A percentile compares a stretch with the other conserved stretches of the same genome.
phyloP scores from a whole-genome alignment of 2,888 invertebrate species.

The Myathropa florea region DNA sequence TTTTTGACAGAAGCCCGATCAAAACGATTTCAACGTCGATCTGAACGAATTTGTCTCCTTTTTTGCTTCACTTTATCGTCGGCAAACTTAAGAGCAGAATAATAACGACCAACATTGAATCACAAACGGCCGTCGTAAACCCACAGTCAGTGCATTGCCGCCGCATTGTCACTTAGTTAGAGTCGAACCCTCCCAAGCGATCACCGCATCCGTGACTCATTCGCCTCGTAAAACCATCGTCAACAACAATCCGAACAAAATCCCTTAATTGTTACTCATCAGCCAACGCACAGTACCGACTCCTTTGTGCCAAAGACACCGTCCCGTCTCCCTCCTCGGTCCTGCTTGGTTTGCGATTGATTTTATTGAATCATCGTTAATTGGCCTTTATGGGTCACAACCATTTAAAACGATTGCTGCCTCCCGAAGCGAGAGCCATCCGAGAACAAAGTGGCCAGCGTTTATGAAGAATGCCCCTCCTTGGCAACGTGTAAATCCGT shows the following conservation, averaged over 20 bases:
- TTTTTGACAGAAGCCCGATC: too few species aligned
- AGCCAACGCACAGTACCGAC: conserved; percentile 30
- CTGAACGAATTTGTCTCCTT: too few species aligned
- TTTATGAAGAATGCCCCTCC: conserved; percentile 7
- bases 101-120: not conserved
- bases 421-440: conserved; percentile 13
- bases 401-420: conserved; percentile 47
- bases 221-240: conserved; percentile 14
- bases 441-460: conserved; percentile 14
- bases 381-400: conserved; percentile 65
- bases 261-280: conserved; percentile 50
- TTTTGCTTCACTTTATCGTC: not conserved
- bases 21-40: too few species aligned
- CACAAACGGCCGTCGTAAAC: not conserved
- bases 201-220: conserved; percentile 36
- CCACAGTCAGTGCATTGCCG: not conserved
- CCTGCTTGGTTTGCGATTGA: conserved; percentile 39
- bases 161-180: not conserved
- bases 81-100: not conserved
- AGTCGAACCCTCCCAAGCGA: not conserved
- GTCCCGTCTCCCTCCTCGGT: not conserved
- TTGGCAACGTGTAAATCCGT: conserved; percentile 47
- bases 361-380: conserved; percentile 69
- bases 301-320: conserved; percentile 45
- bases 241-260: not conserved